Evolutionary conservation across 2,797 vertebrate genomes (phyloP), one percentile per base, ranked within the genome.

Genomic region (Glossophaga mutica): DNA sequence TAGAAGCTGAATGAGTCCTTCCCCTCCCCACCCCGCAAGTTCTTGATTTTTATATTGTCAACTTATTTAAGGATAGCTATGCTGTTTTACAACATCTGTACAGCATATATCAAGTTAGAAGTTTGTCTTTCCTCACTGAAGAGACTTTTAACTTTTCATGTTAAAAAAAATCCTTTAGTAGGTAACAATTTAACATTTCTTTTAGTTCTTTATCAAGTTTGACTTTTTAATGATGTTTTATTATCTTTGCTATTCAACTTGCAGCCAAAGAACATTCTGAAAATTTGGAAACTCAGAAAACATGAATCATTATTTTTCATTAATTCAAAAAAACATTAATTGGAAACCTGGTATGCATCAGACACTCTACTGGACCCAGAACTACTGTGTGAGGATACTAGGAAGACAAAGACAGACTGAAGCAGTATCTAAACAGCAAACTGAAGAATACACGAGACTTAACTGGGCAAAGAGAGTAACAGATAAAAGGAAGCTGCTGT

Each of bases 241-340:
- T 67, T 32, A n/a, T 81, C 84, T n/a, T 87, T 32, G 29, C 62
- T 65, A 70, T 68, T 90, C 48, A 93, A 96, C 89, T 77, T 62
- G 24, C 3, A 94, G 52, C 50, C 57, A 87, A 83, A 83, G 46
- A 95, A 67, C 82, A 15, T 71, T 71, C 37, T 29, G 89, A 73
- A 87, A 62, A 59, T 70, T 50, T 83, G 48, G n/a, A 87, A 90
- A 90, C 16, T 73, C 71, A 59, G 9, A 70, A 52, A 81, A 57
- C 3, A 86, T 34, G 79, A 92, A 21, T 52, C 46, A 78, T 76
- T 55, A 50, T 32, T 87, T 74, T 65, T 52, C 42, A 68, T 76
- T 74, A 26, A 96, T 59, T 94, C 62, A 59, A 24, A 82, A 16
- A 1, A 37, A 52, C 2, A 2, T 73, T 90, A 9, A 62, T 19